Evolutionary conservation across 2,888 invertebrate genomes (phyloP).

Genomic region (Koerneria pararmatus): DNA sequence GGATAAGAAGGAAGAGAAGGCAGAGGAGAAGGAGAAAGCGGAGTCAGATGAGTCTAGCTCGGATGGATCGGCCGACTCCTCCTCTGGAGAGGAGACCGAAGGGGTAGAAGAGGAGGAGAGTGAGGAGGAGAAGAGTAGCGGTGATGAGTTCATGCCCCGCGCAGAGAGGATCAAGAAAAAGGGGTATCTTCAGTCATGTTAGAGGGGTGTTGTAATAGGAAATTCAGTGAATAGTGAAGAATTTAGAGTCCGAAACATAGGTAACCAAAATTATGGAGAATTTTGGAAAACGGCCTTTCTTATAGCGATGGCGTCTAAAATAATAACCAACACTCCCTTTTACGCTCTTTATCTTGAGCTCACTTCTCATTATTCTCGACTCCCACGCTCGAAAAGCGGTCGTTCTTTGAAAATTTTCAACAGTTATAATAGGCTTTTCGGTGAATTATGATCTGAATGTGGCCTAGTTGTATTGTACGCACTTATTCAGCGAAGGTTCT

Average conservation of each 20-base stretch:
- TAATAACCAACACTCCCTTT: no score
- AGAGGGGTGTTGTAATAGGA: background rate
- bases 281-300: no score
- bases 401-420: no score
- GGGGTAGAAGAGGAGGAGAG: conserved; percentile 66
- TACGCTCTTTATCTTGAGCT: no score
- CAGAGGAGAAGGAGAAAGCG: conserved; percentile 53
- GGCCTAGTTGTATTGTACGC: no score
- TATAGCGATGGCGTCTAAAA: no score
- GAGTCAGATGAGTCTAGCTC: conserved; percentile 13
- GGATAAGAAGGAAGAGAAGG: conserved; percentile 24
- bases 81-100: conserved; percentile 43
- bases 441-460: no score
- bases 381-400: no score
- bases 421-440: no score
- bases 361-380: no score
- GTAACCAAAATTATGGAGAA: no score
- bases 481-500: no score
- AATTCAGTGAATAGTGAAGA: background rate
- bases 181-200: conserved; percentile 22
- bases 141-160: conserved; percentile 42
- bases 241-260: background rate
- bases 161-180: conserved; percentile 28
- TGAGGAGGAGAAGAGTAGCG: conserved; percentile 79
- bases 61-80: conserved; percentile 10